phyloP scores from a whole-genome alignment of 2,797 vertebrate genomes.

The Triplophysa bombifrons region DNA sequence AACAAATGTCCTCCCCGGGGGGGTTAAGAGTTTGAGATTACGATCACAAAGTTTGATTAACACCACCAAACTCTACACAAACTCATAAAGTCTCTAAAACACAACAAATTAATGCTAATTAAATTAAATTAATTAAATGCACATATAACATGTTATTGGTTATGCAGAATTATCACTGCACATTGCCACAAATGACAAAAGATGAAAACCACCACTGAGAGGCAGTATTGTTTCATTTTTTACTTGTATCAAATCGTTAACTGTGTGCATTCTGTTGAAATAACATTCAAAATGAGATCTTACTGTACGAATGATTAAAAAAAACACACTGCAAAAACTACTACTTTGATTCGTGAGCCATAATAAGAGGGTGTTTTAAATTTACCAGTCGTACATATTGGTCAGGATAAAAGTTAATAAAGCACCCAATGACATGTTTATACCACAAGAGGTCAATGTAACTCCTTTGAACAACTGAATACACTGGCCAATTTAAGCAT shows the following conservation, averaged over 20 bases:
- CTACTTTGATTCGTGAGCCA: neutral
- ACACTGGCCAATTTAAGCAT: neutral
- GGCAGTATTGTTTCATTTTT: conserved; percentile 28
- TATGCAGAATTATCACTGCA: neutral
- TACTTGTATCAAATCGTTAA: neutral
- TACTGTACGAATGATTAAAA: neutral
- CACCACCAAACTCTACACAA: neutral
- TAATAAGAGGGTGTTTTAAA: neutral
- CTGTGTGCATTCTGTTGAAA: neutral
- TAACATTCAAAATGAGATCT: neutral
- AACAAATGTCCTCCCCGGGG: neutral
- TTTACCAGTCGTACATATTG: neutral
- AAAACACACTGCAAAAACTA: neutral
- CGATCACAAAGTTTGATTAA: neutral
- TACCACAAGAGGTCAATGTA: conserved; percentile 66
- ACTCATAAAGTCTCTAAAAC: neutral
- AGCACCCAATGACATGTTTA: neutral
- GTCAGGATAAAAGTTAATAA: neutral
- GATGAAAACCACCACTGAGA: conserved; percentile 11
- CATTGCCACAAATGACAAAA: neutral
- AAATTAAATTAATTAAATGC: neutral
- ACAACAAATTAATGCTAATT: too few species aligned
- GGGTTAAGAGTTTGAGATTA: neutral
- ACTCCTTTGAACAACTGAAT: conserved; percentile 33
- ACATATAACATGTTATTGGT: neutral